Evolutionary conservation across 1,140 invertebrate species (phyloP), one percentile per base, ranked within the genome.

Genomic region (Episyrphus balteatus): DNA sequence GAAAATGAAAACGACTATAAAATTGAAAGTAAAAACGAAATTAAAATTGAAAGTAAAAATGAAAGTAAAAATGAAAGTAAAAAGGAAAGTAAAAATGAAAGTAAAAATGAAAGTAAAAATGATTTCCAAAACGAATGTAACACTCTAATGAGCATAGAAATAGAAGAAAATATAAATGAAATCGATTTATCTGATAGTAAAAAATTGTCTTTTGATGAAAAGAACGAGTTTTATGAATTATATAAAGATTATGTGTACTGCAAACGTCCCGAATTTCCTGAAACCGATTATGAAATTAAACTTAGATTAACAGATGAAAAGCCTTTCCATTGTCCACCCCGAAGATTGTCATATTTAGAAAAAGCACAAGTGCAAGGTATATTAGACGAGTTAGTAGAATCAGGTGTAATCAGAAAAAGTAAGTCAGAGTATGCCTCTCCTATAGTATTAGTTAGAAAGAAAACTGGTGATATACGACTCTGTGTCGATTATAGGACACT

Each of bases 371-470:
- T 57, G 19, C 49, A 55, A 31, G 21, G 47, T 11, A 52, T 62
- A 19, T 41, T 65, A 14, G 52, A 59, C 43, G 52, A 57, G 3
- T 54, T 55, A 38, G 13, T 58, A 7, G 21, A 46, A 30, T 42
- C 53, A 5, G 39, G 47, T 10, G 55, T 56, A 10, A 59, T 64
- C 44, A 39, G 55, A 30, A 49, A 50, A 5, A 60, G 55, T 38
- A 32, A 54, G 2, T 64, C 63, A 12, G 51, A 58, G 17, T 65
- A 57, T 48, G 54, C 55, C 2, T 60, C 59, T 19, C 56, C 59
- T 12, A 55, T 61, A 3, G 52, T 59, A 10, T 42, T 61, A 42
- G 61, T 58, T 0, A 55, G 45, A 38, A 57, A 62, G 21, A 59
- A 59, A 42, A 54, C 53, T 21, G 56, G 52, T 19, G 51, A 56